Conservation (phyloP, 2,113 vertebrate genomes). For the Lepus europaeus region DNA sequence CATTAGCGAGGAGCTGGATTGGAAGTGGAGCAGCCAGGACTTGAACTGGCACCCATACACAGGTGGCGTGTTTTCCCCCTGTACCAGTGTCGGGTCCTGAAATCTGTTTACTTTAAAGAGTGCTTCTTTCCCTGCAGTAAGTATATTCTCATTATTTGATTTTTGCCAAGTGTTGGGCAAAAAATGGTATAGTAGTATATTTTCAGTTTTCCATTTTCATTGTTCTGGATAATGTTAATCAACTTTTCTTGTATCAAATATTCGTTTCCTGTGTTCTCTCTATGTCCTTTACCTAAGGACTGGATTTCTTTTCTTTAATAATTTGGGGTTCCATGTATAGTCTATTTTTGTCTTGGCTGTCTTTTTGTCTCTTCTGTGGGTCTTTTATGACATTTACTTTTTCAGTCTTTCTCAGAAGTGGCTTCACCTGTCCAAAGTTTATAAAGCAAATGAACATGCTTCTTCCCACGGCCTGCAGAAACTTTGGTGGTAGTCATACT, state of each 20-base stretch:
- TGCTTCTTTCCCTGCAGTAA: background rate
- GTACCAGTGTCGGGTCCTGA: background rate
- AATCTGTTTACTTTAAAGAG: background rate
- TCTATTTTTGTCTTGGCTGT: conserved; percentile 40
- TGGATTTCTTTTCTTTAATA: conserved; percentile 51
- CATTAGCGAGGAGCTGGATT: too few species aligned
- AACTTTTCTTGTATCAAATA: background rate
- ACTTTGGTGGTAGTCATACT: background rate
- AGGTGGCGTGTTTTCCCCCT: too few species aligned
- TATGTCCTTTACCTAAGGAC: background rate
- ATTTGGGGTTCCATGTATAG: conserved; percentile 17
- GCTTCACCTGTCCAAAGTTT: background rate
- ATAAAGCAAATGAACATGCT: background rate
- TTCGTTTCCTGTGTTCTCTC: conserved; percentile 18
- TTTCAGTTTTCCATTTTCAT: conserved; percentile 15
- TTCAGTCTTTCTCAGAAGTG: background rate
- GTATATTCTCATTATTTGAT: conserved; percentile 34
- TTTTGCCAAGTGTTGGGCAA: conserved; percentile 17
- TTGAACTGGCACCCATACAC: too few species aligned
- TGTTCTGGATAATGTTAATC: background rate
- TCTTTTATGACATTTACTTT: background rate
- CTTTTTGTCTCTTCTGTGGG: conserved; percentile 24
- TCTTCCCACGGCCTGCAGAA: background rate
- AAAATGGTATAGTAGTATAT: background rate
- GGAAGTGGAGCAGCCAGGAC: too few species aligned